Conservation (phyloP, 23 tunicate species). For the Diplosoma virens region DNA sequence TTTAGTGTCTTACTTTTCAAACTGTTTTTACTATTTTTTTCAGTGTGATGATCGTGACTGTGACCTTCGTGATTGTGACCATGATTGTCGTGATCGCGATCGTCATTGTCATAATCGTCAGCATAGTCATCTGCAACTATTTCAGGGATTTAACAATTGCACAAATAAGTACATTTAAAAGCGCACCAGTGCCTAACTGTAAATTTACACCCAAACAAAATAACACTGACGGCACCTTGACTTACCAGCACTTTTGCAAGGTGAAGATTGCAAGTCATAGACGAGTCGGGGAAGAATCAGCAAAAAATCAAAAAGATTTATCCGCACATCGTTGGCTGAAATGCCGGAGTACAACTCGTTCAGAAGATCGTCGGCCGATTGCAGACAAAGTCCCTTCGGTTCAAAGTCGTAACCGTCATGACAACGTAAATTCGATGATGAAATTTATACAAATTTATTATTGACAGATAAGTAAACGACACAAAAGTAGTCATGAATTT, state of each 20-base stretch:
- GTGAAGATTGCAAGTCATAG: neutral
- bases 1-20: too few species aligned
- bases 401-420: too few species aligned
- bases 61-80: too few species aligned
- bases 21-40: too few species aligned
- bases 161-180: neutral
- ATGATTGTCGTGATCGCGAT: too few species aligned
- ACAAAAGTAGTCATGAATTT: too few species aligned
- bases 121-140: neutral
- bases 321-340: neutral
- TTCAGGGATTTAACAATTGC: neutral
- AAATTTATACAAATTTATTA: too few species aligned
- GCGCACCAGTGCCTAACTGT: neutral
- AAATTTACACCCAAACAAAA: neutral
- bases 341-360: conserved; percentile 1
- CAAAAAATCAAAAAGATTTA: conserved; percentile 20
- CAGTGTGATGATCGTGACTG: too few species aligned
- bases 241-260: conserved; percentile 3
- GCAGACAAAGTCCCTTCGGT: conserved; percentile 19
- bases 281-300: conserved; percentile 22
- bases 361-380: conserved; percentile 8
- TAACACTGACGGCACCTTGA: neutral
- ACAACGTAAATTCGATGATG: too few species aligned
- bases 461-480: too few species aligned
- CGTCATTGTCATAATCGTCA: neutral